Conservation (phyloP, 2,113 vertebrate genomes). For the Cettia cetti region DNA sequence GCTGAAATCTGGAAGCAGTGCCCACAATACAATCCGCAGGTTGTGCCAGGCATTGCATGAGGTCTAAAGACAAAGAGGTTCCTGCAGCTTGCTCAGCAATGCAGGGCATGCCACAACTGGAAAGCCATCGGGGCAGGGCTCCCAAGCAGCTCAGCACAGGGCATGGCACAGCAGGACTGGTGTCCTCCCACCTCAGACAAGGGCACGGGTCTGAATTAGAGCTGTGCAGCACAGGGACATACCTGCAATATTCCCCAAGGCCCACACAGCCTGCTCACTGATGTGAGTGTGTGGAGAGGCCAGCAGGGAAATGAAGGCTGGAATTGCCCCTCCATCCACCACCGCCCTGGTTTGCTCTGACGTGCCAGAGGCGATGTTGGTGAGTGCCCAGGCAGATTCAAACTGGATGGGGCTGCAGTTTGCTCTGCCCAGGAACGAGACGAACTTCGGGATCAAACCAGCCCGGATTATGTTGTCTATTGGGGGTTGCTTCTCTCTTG, state of each 20-base stretch:
- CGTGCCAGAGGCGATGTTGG: constrained; percentile 91
- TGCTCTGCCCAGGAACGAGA: constrained; percentile 79
- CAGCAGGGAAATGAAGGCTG: constrained; percentile 85
- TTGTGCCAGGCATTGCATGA: background rate
- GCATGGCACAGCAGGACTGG: background rate
- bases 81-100: background rate
- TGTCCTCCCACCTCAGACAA: background rate
- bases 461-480: constrained; percentile 85
- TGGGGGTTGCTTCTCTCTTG: constrained; percentile 91
- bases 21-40: background rate
- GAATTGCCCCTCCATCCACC: constrained; percentile 87
- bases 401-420: constrained; percentile 91
- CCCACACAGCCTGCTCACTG: constrained; percentile 93
- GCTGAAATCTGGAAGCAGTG: background rate
- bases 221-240: background rate
- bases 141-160: background rate
- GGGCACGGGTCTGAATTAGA: background rate
- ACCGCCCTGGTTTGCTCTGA: constrained; percentile 88
- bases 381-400: constrained; percentile 92
- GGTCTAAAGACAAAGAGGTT: background rate
- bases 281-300: constrained; percentile 85
- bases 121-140: background rate
- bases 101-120: background rate
- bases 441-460: constrained; percentile 84
- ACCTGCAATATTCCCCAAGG: constrained; percentile 93